Evolutionary conservation across 2,888 invertebrate species (phyloP).

Genomic region (Zonitis immaculata): DNA sequence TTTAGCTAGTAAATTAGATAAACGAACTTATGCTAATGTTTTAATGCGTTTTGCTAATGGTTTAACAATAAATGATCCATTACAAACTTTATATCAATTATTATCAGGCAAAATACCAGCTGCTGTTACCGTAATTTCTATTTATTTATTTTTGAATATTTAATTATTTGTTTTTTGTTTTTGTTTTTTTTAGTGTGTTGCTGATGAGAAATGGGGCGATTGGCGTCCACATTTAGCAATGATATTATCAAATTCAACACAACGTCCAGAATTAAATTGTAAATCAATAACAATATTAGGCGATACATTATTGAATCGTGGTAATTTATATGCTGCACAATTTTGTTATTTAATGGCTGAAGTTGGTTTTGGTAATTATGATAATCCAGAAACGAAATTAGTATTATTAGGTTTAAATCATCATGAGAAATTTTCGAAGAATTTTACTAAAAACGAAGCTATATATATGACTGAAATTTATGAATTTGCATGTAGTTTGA

Average conservation of each 20-base stretch:
- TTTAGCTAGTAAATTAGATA: slow-evolving; percentile 81
- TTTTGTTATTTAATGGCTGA: slow-evolving; percentile 93
- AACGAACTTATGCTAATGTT: slow-evolving; percentile 78
- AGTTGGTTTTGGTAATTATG: slow-evolving; percentile 53
- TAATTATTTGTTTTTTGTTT: not conserved
- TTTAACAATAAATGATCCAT: slow-evolving; percentile 76
- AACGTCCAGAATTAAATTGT: slow-evolving; percentile 70
- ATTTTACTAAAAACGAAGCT: slow-evolving; percentile 75
- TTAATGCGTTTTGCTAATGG: slow-evolving; percentile 86
- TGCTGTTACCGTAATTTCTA: slow-evolving; percentile 64
- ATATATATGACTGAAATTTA: slow-evolving; percentile 94
- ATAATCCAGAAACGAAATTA: slow-evolving; percentile 58
- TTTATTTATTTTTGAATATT: not conserved
- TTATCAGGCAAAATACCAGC: slow-evolving; percentile 78
- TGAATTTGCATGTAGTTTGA: slow-evolving; percentile 84
- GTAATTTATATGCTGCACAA: slow-evolving; percentile 86
- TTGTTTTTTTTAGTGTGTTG: slow-evolving; percentile 53
- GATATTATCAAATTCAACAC: slow-evolving; percentile 81
- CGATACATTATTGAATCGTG: slow-evolving; percentile 66
- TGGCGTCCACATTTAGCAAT: slow-evolving; percentile 97
- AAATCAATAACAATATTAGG: slow-evolving; percentile 73
- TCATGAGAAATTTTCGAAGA: slow-evolving; percentile 57
- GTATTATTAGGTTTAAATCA: slow-evolving; percentile 77
- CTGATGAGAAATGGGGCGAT: slow-evolving; percentile 79
- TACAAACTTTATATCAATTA: slow-evolving; percentile 91